Percentiles rank a stretch among this genome's conserved stretches.
phyloP scores from a whole-genome alignment of 2,888 invertebrate genomes.

The Drosophila atripex region DNA sequence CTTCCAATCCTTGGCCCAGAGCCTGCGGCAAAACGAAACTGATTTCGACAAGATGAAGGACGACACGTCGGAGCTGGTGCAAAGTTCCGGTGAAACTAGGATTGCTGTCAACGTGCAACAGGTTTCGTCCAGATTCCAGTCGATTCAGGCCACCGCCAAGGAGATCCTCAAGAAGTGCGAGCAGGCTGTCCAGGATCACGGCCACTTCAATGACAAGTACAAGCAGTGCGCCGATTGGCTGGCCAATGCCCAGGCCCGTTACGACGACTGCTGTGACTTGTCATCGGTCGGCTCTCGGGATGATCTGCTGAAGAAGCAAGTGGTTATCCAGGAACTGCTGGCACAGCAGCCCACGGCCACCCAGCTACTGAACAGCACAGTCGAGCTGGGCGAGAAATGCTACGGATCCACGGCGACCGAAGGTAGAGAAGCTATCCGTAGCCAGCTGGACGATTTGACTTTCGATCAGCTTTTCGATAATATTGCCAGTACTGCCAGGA shows the following conservation, averaged over 20 bases:
- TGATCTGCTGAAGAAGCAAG: conserved; percentile 88
- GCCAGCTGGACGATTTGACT: conserved; percentile 92
- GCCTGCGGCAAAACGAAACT: conserved; percentile 92
- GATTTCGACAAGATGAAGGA: conserved; percentile 94
- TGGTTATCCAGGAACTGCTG: conserved; percentile 89
- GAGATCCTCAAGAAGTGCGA: conserved; percentile 96
- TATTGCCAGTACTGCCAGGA: conserved; percentile 90
- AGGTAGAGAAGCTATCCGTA: conserved; percentile 93
- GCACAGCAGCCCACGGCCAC: conserved; percentile 90
- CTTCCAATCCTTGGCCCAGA: conserved; percentile 93
- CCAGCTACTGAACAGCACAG: conserved; percentile 91
- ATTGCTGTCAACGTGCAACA: conserved; percentile 95
- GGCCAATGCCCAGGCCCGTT: conserved; percentile 89
- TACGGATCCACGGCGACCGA: conserved; percentile 94
- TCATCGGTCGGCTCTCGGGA: conserved; percentile 87
- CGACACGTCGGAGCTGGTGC: conserved; percentile 92
- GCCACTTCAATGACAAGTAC: conserved; percentile 91
- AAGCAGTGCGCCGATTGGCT: conserved; percentile 93
- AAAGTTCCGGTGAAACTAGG: conserved; percentile 93
- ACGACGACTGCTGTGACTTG: conserved; percentile 88
- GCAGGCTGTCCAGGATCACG: conserved; percentile 93
- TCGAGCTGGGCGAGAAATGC: conserved; percentile 94
- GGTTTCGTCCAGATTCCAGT: conserved; percentile 94
- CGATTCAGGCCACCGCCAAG: conserved; percentile 93
- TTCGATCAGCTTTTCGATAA: conserved; percentile 92